Evolutionary conservation across 2,888 invertebrate species (phyloP).

Genomic region (Drosophila meridiana): DNA sequence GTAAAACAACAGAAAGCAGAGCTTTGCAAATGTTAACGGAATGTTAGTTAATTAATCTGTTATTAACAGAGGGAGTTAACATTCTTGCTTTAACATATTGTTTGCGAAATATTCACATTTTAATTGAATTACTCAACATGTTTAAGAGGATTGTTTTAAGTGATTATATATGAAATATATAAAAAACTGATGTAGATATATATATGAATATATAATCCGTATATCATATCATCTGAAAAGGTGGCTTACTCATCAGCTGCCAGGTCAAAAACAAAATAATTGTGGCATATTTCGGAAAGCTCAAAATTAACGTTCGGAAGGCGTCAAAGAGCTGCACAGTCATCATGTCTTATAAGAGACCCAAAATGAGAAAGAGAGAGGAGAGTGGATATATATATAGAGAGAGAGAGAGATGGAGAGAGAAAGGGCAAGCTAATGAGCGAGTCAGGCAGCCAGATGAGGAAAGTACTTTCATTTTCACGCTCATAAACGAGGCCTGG

Average conservation of each 20-base stretch:
- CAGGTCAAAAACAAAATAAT: constrained; percentile 42
- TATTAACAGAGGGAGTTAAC: background rate
- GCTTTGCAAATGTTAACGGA: background rate
- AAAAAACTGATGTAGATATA: background rate
- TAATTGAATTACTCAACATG: constrained; percentile 6
- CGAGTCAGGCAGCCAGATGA: constrained; percentile 40
- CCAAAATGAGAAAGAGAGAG: background rate
- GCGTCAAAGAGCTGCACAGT: constrained; percentile 60
- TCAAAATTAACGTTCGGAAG: constrained; percentile 52
- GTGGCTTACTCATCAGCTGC: constrained; percentile 52
- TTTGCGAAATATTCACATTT: background rate
- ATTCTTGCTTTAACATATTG: background rate
- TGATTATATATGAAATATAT: background rate
- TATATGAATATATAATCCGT: background rate
- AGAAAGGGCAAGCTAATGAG: constrained; percentile 21
- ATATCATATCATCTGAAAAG: constrained; percentile 11
- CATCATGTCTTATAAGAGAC: constrained; percentile 44
- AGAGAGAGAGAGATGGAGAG: constrained; percentile 10
- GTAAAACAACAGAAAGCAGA: background rate
- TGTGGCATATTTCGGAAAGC: constrained; percentile 68
- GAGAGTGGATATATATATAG: background rate
- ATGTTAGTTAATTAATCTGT: background rate
- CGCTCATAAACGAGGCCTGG: constrained; percentile 65
- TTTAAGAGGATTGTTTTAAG: background rate
- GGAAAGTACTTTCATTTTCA: constrained; percentile 78